Conservation (phyloP, 2,113 vertebrate genomes). For the Ardeotis arabs region DNA sequence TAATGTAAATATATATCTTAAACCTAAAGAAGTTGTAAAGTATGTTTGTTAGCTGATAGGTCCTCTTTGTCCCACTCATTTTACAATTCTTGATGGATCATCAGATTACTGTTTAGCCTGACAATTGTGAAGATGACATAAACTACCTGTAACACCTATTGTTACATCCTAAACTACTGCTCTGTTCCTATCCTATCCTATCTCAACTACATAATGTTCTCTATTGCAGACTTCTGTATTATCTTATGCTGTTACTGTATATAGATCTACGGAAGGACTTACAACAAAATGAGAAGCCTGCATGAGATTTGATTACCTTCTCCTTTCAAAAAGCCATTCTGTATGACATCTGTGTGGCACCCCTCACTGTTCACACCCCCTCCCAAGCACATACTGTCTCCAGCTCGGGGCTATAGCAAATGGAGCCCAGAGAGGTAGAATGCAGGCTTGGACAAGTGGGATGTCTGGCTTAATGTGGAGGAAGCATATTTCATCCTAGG, state of each 20-base stretch:
- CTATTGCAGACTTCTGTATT: neutral
- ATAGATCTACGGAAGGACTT: neutral
- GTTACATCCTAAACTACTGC: neutral
- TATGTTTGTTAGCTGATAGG: neutral
- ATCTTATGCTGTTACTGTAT: neutral
- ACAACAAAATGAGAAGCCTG: neutral
- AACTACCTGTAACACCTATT: neutral
- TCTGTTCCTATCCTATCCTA: neutral
- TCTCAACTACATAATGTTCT: neutral
- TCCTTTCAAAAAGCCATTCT: neutral
- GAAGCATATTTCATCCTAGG: neutral
- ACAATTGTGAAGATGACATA: neutral
- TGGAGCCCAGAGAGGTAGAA: neutral
- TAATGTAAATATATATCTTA: neutral
- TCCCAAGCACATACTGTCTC: neutral
- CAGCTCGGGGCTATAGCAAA: neutral
- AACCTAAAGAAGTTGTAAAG: neutral
- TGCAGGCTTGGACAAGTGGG: neutral
- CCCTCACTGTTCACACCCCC: neutral
- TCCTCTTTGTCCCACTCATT: neutral
- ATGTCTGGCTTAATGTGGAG: neutral
- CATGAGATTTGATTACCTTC: neutral
- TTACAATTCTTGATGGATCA: neutral
- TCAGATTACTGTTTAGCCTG: neutral
- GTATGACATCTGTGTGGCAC: fast-evolving